A percentile compares a stretch with the other conserved stretches of the same genome.
These are phyloP conservation scores for Ophioninae sp. DNA, from an alignment of 2,888 invertebrate species.

Conservation along the genomic window DNA sequence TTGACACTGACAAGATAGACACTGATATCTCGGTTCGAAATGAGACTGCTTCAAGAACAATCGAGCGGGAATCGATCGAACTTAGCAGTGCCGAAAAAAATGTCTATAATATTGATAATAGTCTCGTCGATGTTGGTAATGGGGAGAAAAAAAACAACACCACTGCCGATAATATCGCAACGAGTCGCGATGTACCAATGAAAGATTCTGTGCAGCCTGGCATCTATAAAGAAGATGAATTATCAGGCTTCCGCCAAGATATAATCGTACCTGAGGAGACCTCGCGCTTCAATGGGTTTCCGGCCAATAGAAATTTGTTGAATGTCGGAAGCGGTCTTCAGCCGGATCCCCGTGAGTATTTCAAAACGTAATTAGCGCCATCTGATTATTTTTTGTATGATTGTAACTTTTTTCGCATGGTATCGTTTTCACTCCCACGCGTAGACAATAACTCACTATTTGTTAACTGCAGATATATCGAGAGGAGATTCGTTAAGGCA, in stretches of 20 bases:
- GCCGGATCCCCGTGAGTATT: conserved; percentile 67
- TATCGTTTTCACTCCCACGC: background rate
- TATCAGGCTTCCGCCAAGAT: conserved; percentile 67
- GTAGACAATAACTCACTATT: background rate
- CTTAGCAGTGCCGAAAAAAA: conserved; percentile 13
- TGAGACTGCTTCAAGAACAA: background rate
- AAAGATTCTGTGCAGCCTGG: conserved; percentile 61
- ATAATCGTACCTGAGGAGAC: conserved; percentile 66
- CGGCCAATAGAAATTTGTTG: conserved; percentile 75
- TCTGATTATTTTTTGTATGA: background rate
- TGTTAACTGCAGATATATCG: conserved; percentile 31
- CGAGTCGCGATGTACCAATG: conserved; percentile 12
- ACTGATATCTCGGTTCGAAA: background rate
- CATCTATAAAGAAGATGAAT: conserved; percentile 62
- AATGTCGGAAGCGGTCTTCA: conserved; percentile 70
- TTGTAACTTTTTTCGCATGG: background rate
- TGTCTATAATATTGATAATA: conserved; percentile 43
- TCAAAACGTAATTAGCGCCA: background rate
- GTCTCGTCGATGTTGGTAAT: conserved; percentile 40
- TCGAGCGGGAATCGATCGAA: background rate
- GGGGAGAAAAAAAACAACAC: conserved; percentile 26
- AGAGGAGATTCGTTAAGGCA: conserved; percentile 10
- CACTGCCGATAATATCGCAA: conserved; percentile 42
- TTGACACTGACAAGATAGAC: background rate
- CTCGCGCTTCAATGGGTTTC: conserved; percentile 71